Conservation (phyloP, 2,888 invertebrate genomes). For the Drosophila suboccidentalis region DNA sequence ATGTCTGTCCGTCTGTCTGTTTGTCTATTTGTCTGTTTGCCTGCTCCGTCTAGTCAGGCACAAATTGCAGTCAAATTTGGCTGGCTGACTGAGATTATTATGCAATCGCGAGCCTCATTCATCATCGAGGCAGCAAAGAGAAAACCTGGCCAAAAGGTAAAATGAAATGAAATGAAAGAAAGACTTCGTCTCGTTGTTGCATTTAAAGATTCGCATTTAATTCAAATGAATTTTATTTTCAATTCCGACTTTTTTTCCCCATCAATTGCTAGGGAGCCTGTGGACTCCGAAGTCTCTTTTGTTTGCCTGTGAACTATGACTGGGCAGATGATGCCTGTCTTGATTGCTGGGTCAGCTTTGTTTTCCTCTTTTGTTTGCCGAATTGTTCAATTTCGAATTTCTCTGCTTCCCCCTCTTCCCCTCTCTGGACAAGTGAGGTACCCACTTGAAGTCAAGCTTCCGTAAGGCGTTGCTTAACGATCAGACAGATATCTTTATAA, state of each 20-base stretch:
- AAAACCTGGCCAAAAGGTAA: constrained; percentile 30
- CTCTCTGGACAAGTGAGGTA: constrained; percentile 40
- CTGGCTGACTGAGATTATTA: constrained; percentile 43
- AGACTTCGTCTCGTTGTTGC: constrained; percentile 31
- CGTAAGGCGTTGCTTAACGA: constrained; percentile 63
- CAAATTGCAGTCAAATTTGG: constrained; percentile 66
- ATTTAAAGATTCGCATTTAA: constrained; percentile 76
- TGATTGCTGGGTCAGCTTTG: constrained; percentile 37
- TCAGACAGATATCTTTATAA: constrained; percentile 50
- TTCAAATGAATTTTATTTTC: constrained; percentile 79
- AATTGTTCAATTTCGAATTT: constrained; percentile 53
- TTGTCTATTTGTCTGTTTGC: constrained; percentile 1
- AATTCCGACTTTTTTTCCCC: constrained; percentile 58
- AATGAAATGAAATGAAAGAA: constrained; percentile 44
- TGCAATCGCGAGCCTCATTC: constrained; percentile 56
- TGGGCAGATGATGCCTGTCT: constrained; percentile 57
- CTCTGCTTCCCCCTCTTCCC: background rate
- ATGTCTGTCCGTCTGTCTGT: constrained; percentile 17
- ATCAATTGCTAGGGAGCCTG: constrained; percentile 13
- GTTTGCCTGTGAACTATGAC: constrained; percentile 75
- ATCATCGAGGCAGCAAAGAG: constrained; percentile 51
- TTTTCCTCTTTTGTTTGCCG: constrained; percentile 46
- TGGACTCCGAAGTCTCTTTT: constrained; percentile 18
- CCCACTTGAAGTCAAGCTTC: constrained; percentile 59
- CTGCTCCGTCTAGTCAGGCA: constrained; percentile 31